phyloP scores from a whole-genome alignment of 2,113 vertebrate genomes.

The Nothoprocta pentlandii region DNA sequence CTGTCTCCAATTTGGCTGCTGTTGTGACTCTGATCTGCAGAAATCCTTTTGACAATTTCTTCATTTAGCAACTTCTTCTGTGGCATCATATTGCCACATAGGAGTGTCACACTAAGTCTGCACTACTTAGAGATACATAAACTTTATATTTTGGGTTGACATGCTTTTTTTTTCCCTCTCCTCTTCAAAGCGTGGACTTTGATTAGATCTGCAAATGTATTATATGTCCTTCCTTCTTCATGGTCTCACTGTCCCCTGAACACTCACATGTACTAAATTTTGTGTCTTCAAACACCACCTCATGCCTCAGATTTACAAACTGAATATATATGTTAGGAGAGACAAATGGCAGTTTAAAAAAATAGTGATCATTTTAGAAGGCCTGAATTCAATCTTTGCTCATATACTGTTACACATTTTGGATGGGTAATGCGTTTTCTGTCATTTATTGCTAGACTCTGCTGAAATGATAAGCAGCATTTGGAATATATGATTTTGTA shows the following conservation, averaged over 20 bases:
- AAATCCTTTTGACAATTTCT: neutral
- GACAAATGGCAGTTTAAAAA: neutral
- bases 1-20: neutral
- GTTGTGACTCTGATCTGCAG: neutral
- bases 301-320: neutral
- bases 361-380: neutral
- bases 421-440: neutral
- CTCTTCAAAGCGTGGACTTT: neutral
- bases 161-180: fast-evolving
- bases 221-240: neutral
- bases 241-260: neutral
- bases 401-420: neutral
- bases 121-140: neutral
- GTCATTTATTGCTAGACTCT: slow-evolving; percentile 21
- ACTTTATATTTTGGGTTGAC: neutral
- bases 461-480: slow-evolving; percentile 53
- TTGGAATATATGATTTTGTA: slow-evolving; percentile 58
- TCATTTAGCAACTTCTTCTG: neutral
- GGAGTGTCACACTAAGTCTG: neutral
- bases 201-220: neutral
- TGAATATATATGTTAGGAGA: neutral
- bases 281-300: neutral
- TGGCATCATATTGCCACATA: fast-evolving
- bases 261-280: neutral
- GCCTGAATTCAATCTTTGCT: neutral